A percentile compares a stretch with the other conserved stretches of the same genome.
Evolutionary conservation across 2,113 vertebrate species (phyloP).

Genomic region (Empidonax alnorum): DNA sequence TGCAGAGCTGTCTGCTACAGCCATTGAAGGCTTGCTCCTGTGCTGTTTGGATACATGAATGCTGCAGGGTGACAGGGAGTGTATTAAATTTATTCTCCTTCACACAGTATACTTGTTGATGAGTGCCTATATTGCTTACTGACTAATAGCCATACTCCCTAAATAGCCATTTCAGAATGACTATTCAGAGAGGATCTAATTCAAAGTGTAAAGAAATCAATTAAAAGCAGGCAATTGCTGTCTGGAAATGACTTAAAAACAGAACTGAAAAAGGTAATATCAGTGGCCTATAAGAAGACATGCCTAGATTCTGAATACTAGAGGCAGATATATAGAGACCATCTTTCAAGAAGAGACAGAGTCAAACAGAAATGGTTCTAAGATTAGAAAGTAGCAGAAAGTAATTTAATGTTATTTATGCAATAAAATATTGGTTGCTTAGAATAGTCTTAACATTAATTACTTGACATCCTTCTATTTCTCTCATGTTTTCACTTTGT

Average conservation of each 20-base stretch:
- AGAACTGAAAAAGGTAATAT: neutral
- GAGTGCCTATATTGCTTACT: neutral
- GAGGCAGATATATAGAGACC: neutral
- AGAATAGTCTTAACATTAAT: accelerated
- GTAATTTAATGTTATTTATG: neutral
- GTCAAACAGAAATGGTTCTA: neutral
- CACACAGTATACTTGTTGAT: neutral
- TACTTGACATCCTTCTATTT: neutral
- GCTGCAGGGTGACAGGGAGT: neutral
- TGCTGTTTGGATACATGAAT: neutral
- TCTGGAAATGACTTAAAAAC: neutral
- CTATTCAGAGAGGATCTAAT: neutral
- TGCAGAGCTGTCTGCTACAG: neutral
- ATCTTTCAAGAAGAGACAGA: neutral
- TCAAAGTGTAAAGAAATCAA: neutral
- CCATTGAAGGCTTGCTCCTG: neutral
- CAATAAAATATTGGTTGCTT: neutral
- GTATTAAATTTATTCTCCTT: neutral
- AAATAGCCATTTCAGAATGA: neutral
- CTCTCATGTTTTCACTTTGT: neutral
- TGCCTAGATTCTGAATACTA: neutral
- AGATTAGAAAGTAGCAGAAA: neutral
- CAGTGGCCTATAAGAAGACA: neutral
- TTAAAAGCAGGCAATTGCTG: neutral
- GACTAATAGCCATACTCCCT: neutral